Evolutionary conservation across 2,113 vertebrate genomes (phyloP).

Genomic region (Hippotragus niger): DNA sequence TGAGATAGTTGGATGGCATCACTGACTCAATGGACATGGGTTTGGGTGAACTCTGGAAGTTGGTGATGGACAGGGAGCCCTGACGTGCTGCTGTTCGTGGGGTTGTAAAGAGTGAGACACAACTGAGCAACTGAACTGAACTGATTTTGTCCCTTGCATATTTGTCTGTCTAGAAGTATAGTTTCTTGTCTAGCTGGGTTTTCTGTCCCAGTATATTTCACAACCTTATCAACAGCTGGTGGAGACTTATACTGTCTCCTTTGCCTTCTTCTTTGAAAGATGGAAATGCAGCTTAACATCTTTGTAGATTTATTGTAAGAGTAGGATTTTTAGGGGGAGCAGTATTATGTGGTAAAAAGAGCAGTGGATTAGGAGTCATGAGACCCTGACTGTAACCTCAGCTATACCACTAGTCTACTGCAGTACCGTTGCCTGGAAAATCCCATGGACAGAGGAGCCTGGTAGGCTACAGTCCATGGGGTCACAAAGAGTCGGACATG

Average conservation of each 20-base stretch:
- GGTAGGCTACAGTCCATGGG: too few relatives aligned
- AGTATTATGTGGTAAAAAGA: not conserved
- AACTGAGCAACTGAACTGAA: too few relatives aligned
- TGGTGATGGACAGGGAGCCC: too few relatives aligned
- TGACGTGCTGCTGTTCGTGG: too few relatives aligned
- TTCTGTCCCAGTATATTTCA: not conserved
- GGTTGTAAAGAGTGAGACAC: too few relatives aligned
- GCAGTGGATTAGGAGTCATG: not conserved
- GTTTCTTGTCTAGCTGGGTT: not conserved
- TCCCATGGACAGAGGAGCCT: too few relatives aligned
- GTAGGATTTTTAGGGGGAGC: not conserved
- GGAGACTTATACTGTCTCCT: not conserved
- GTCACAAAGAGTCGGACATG: too few relatives aligned
- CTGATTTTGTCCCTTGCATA: not conserved
- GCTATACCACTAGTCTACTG: not conserved
- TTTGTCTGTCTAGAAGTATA: not conserved
- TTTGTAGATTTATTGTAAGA: not conserved
- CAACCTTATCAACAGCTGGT: not conserved
- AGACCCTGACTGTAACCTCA: not conserved
- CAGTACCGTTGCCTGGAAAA: too few relatives aligned
- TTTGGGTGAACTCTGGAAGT: too few relatives aligned
- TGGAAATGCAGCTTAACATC: not conserved
- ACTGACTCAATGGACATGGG: too few relatives aligned
- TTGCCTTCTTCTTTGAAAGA: conserved; percentile 13
- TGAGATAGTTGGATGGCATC: too few relatives aligned